phyloP scores from a whole-genome alignment of 2,797 vertebrate species.

The Lophura swinhoii region DNA sequence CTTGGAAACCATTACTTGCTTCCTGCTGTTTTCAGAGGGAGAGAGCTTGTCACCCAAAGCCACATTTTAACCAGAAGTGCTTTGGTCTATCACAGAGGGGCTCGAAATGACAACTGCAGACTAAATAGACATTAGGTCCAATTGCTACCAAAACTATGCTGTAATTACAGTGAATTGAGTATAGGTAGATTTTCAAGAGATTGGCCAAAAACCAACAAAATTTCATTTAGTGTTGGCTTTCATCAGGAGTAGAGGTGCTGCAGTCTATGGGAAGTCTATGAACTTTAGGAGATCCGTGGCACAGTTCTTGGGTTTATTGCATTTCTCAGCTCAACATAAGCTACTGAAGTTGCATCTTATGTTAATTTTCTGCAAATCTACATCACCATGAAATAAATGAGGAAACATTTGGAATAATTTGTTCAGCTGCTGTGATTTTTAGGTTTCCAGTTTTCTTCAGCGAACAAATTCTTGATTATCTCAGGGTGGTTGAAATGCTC shows the following conservation, averaged over 20 bases:
- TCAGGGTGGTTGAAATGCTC: conserved; percentile 64
- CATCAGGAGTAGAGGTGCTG: neutral
- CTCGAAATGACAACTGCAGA: neutral
- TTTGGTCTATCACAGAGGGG: neutral
- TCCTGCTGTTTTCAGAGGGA: neutral
- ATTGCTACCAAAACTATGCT: neutral
- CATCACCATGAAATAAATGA: conserved; percentile 52
- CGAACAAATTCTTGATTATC: conserved; percentile 77
- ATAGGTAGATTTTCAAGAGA: neutral
- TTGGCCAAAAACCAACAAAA: neutral
- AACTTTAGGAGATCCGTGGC: neutral
- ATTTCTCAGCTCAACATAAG: neutral
- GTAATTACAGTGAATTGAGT: neutral
- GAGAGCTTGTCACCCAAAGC: neutral
- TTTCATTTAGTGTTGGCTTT: neutral
- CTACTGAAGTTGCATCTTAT: neutral
- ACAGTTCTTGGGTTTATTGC: neutral
- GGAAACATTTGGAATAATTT: conserved; percentile 65
- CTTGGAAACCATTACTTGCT: neutral
- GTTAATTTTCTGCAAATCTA: conserved; percentile 58
- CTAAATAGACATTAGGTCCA: neutral
- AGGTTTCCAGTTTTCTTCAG: conserved; percentile 71
- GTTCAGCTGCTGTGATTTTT: conserved; percentile 69
- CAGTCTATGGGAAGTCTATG: neutral
- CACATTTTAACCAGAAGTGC: neutral